phyloP scores from a whole-genome alignment of 2,888 invertebrate species.

The Furcula furcula region DNA sequence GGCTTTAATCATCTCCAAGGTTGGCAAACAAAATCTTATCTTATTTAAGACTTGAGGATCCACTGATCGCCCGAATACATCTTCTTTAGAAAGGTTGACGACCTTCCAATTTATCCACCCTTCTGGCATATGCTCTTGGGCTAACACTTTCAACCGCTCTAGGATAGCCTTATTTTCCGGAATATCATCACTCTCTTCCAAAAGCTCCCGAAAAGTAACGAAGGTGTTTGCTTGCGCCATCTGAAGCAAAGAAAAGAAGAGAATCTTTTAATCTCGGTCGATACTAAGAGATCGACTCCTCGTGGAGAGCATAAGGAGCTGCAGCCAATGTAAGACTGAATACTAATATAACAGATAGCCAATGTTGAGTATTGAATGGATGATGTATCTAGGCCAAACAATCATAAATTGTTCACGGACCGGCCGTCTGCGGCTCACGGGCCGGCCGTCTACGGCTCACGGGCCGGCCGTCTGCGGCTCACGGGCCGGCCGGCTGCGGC shows the following conservation, averaged over 20 bases:
- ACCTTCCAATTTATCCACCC: constrained; percentile 13
- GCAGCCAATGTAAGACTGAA: too few relatives aligned
- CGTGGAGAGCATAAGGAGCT: too few relatives aligned
- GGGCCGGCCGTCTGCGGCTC: too few relatives aligned
- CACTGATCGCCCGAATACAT: constrained; percentile 7
- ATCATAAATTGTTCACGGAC: too few relatives aligned
- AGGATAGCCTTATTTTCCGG: constrained; percentile 1
- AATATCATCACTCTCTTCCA: constrained; percentile 2
- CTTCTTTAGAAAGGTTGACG: constrained; percentile 3
- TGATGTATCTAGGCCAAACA: too few relatives aligned
- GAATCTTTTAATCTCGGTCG: not conserved
- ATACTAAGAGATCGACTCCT: too few relatives aligned
- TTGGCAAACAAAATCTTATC: constrained; percentile 11
- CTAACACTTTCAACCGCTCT: constrained; percentile 4
- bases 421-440: not conserved
- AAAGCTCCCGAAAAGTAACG: constrained; percentile 3
- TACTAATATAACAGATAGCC: too few relatives aligned
- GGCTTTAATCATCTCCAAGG: constrained; percentile 8
- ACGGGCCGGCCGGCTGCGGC: too few relatives aligned
- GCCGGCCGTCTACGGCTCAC: too few relatives aligned
- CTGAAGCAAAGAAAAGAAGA: constrained; percentile 5
- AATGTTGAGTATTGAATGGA: too few relatives aligned
- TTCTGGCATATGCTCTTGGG: constrained; percentile 4
- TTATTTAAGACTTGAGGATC: constrained; percentile 12
- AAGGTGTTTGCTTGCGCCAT: constrained; percentile 5